Evolutionary conservation across 2,888 invertebrate species (phyloP).

Genomic region (Meloe dianella): DNA sequence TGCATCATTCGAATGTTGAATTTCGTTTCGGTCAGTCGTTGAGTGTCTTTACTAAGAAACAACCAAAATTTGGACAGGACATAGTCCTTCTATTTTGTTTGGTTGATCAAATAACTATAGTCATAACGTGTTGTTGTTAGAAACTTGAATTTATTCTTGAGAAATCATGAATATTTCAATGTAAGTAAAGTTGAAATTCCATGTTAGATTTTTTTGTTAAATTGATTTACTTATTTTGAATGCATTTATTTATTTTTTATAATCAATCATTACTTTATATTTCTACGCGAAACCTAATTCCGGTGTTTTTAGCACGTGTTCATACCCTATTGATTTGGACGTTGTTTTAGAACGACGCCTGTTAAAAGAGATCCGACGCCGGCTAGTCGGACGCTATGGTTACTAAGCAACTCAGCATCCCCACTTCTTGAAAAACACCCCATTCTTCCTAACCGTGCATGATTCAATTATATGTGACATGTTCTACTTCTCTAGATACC

Average conservation of each 20-base stretch:
- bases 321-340: constrained; percentile 46
- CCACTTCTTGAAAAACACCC: constrained; percentile 45
- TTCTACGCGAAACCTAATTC: constrained; percentile 23
- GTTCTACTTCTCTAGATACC: constrained; percentile 52
- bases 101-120: background rate
- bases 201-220: background rate
- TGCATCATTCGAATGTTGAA: constrained; percentile 48
- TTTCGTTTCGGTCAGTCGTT: constrained; percentile 42
- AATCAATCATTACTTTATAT: background rate
- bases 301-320: constrained; percentile 34
- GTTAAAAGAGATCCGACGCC: constrained; percentile 53
- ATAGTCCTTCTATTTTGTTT: background rate
- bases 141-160: background rate
- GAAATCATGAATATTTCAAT: background rate
- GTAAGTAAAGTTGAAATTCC: background rate
- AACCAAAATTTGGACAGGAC: background rate
- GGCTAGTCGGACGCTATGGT: constrained; percentile 55
- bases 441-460: constrained; percentile 48
- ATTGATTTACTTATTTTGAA: background rate
- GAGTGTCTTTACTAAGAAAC: constrained; percentile 12
- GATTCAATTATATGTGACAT: constrained; percentile 60
- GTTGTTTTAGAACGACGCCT: constrained; percentile 57
- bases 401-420: constrained; percentile 58
- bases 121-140: background rate
- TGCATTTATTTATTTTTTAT: too few species aligned